Percentiles rank a stretch among this genome's conserved stretches.
Conservation (phyloP, 2,113 vertebrate species). For the Anser cygnoides region DNA sequence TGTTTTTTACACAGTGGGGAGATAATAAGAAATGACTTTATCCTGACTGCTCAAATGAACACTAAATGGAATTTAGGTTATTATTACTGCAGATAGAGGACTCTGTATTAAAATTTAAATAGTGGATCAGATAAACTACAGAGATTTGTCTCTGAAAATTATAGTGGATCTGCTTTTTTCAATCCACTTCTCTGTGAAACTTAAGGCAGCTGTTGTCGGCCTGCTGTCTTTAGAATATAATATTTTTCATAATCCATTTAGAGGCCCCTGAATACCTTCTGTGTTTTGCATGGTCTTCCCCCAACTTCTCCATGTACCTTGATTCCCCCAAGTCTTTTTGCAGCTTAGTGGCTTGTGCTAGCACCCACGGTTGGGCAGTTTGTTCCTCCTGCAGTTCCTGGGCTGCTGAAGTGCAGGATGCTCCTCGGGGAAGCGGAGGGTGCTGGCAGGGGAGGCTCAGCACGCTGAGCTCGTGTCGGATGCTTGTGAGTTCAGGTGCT, state of each 20-base stretch:
- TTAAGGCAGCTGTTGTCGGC: conserved; percentile 71
- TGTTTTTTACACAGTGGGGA: conserved; percentile 95
- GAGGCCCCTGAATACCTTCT: conserved; percentile 51
- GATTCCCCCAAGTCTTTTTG: neutral
- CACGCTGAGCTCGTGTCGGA: rapidly evolving
- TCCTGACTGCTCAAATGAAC: conserved; percentile 98
- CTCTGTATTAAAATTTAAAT: conserved; percentile 75
- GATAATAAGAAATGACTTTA: conserved; percentile 98
- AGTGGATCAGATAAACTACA: conserved; percentile 68
- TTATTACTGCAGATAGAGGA: conserved; percentile 77
- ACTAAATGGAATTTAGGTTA: conserved; percentile 89
- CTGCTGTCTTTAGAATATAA: conserved; percentile 67
- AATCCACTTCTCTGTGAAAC: conserved; percentile 57
- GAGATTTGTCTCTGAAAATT: conserved; percentile 75
- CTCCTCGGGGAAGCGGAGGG: rapidly evolving
- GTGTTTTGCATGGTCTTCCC: conserved; percentile 28
- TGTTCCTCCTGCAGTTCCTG: neutral
- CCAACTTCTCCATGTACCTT: neutral
- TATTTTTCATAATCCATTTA: conserved; percentile 76
- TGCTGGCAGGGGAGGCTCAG: neutral
- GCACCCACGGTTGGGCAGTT: neutral
- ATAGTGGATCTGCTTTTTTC: conserved; percentile 56
- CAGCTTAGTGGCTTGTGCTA: neutral
- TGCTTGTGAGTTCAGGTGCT: neutral
- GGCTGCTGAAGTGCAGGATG: neutral